Evolutionary conservation across 2,888 invertebrate species (phyloP).

Genomic region (Pollenia amentaria): DNA sequence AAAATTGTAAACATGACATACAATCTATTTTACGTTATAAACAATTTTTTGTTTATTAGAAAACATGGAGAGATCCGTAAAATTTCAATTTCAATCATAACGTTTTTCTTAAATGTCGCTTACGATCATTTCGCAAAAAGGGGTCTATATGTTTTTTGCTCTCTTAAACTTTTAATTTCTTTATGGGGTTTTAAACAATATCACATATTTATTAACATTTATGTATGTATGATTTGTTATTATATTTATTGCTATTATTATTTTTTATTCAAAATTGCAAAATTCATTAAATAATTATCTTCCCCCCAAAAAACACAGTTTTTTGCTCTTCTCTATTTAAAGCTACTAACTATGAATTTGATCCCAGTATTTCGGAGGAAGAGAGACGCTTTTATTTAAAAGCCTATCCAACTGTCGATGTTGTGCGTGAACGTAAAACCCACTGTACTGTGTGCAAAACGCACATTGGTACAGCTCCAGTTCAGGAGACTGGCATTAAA

Average conservation of each 20-base stretch:
- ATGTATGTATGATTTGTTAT: constrained; percentile 15
- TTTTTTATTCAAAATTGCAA: constrained; percentile 42
- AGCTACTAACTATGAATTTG: constrained; percentile 85
- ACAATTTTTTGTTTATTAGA: too few relatives aligned
- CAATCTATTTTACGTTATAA: too few relatives aligned
- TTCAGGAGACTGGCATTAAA: constrained; percentile 87
- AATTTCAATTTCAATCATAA: too few relatives aligned
- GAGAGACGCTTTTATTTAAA: constrained; percentile 86
- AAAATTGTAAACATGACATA: too few relatives aligned
- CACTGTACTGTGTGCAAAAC: constrained; percentile 91
- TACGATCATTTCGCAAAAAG: too few relatives aligned
- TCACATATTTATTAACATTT: neutral
- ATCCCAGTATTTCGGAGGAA: constrained; percentile 86
- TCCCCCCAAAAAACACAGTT: constrained; percentile 50
- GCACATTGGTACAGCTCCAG: constrained; percentile 90
- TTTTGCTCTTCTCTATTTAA: constrained; percentile 69
- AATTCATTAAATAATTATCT: constrained; percentile 49
- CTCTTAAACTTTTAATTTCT: neutral
- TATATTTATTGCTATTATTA: neutral
- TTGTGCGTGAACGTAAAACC: constrained; percentile 86
- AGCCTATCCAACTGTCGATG: constrained; percentile 87
- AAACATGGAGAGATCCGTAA: too few relatives aligned
- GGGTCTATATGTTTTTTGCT: too few relatives aligned
- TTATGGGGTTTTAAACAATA: neutral
- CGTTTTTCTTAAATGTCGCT: too few relatives aligned